Conservation (phyloP, 2,113 vertebrate genomes). For the Tenebrosternarchus preto region DNA sequence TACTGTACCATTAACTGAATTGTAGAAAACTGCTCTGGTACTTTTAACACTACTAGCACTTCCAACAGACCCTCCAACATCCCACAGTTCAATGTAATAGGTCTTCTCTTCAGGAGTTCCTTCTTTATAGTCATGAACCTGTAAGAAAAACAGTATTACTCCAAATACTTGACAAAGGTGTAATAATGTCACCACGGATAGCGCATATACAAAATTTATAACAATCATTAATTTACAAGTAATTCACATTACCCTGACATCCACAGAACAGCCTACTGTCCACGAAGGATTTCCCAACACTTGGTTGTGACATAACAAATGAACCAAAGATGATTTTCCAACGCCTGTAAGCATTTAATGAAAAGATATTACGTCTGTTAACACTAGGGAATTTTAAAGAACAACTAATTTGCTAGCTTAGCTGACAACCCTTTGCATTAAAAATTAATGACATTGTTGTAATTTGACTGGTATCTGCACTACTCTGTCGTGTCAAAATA, state of each 20-base stretch:
- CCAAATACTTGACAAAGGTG: too few relatives aligned
- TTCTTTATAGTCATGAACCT: constrained; percentile 98
- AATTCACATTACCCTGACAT: constrained; percentile 84
- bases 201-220: background rate
- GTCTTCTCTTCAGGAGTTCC: constrained; percentile 97
- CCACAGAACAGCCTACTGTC: constrained; percentile 97
- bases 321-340: constrained; percentile 94
- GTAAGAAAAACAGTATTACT: constrained; percentile 6
- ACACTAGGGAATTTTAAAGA: too few relatives aligned
- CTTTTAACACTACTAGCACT: constrained; percentile 93
- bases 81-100: constrained; percentile 96
- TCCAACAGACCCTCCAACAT: constrained; percentile 94
- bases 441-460: background rate
- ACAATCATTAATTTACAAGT: too few relatives aligned
- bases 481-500: background rate
- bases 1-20: constrained; percentile 88
- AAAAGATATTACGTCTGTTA: too few relatives aligned
- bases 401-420: too few relatives aligned
- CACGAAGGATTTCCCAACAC: constrained; percentile 95
- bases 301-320: constrained; percentile 93
- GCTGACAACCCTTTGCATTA: too few relatives aligned
- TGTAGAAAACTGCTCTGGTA: constrained; percentile 97
- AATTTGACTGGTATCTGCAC: background rate
- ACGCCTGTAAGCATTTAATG: constrained; percentile 77
- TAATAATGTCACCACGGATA: background rate